These are phyloP conservation scores for Zaprionus tsacasi DNA, from an alignment of 1,140 invertebrate species.

Conservation along the genomic window DNA sequence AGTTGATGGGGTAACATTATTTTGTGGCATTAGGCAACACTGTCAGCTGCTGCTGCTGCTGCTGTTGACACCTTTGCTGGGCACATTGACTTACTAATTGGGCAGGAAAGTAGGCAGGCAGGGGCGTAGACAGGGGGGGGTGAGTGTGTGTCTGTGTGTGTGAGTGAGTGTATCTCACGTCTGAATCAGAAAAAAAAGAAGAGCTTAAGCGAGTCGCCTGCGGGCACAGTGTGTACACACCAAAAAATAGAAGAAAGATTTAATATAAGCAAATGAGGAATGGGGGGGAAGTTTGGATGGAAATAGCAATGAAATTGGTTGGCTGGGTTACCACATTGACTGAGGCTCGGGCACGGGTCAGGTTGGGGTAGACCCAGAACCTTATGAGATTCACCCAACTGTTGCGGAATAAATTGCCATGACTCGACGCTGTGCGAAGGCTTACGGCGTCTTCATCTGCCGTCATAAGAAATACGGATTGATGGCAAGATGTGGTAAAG, in stretches of 20 bases:
- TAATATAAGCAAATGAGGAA: constrained; percentile 37
- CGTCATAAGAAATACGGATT: constrained; percentile 12
- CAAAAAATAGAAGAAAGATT: constrained; percentile 50
- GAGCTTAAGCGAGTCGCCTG: constrained; percentile 45
- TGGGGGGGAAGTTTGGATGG: neutral
- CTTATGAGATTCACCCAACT: constrained; percentile 70
- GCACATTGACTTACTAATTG: constrained; percentile 46
- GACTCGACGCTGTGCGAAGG: constrained; percentile 44
- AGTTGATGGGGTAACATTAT: constrained; percentile 2
- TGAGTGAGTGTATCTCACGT: constrained; percentile 1
- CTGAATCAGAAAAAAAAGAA: constrained; percentile 26
- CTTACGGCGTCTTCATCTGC: constrained; percentile 47
- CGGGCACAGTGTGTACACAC: constrained; percentile 31
- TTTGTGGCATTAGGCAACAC: constrained; percentile 12
- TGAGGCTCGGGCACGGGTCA: constrained; percentile 1
- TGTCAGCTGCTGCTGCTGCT: constrained; percentile 1
- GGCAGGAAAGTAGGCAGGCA: neutral
- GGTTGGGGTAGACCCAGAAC: neutral
- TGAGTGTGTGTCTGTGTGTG: neutral
- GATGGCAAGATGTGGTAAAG: neutral
- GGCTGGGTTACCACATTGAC: neutral
- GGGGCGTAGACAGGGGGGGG: too few relatives aligned
- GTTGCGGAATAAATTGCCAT: constrained; percentile 77
- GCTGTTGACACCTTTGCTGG: constrained; percentile 39
- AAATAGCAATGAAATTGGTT: constrained; percentile 14